phyloP scores from a whole-genome alignment of 1,140 invertebrate species.

The Diuraphis noxia region DNA sequence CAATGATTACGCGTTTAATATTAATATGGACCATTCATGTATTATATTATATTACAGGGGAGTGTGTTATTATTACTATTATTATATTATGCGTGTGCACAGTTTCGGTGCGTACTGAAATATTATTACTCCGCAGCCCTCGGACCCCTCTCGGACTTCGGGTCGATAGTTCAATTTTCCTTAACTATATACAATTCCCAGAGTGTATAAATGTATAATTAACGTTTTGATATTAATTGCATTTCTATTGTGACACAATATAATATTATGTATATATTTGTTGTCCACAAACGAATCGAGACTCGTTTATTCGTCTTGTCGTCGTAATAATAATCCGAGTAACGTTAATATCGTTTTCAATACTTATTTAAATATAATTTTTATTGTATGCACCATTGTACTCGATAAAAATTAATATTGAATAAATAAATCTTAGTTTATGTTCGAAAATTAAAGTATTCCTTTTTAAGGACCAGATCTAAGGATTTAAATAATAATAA shows the following conservation, averaged over 20 bases:
- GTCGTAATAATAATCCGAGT: neutral
- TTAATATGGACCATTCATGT: neutral
- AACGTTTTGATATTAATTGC: neutral
- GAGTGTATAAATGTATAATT: neutral
- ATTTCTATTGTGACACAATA: neutral
- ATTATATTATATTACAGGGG: neutral
- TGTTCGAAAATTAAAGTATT: neutral
- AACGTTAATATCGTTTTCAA: neutral
- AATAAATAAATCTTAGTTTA: neutral
- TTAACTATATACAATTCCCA: neutral
- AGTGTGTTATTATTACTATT: constrained; percentile 1
- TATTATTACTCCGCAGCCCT: neutral
- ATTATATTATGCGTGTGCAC: neutral
- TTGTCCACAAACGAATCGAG: neutral
- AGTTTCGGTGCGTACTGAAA: neutral
- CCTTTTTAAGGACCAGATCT: no score
- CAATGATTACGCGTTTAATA: neutral
- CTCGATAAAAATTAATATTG: neutral
- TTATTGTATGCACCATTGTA: neutral
- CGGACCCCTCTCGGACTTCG: neutral
- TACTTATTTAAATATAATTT: neutral
- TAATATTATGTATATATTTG: neutral
- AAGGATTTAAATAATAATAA: no score
- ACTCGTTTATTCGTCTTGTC: neutral
- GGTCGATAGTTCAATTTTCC: neutral